These are phyloP conservation scores for Stenoptilia bipunctidactyla DNA, from an alignment of 2,888 invertebrate genomes.

Conservation along the genomic window DNA sequence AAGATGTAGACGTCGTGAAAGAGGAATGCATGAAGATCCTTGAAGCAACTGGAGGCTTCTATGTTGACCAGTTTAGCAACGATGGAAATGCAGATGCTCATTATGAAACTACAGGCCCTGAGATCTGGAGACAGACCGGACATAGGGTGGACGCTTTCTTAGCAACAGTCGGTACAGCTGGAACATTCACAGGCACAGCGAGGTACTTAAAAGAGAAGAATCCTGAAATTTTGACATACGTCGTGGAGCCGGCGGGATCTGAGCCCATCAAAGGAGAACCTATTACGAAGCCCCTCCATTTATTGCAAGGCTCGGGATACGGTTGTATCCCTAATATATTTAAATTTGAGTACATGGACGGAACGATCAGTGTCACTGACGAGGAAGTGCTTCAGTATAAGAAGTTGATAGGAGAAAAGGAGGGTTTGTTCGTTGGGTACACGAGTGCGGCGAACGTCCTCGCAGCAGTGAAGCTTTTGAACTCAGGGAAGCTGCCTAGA, in stretches of 20 bases:
- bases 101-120: constrained; percentile 54
- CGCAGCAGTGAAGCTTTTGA: constrained; percentile 47
- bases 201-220: constrained; percentile 52
- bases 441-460: constrained; percentile 60
- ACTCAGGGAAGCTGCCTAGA: constrained; percentile 42
- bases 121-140: constrained; percentile 59
- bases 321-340: constrained; percentile 51
- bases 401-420: constrained; percentile 44
- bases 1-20: constrained; percentile 50
- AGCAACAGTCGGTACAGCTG: constrained; percentile 53
- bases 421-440: constrained; percentile 56
- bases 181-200: constrained; percentile 49
- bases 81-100: constrained; percentile 40
- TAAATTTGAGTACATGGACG: constrained; percentile 47
- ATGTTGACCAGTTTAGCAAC: constrained; percentile 54
- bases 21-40: constrained; percentile 36
- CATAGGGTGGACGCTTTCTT: constrained; percentile 51
- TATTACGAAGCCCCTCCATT: constrained; percentile 52
- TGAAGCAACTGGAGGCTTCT: constrained; percentile 42
- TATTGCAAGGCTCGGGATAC: constrained; percentile 58
- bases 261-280: constrained; percentile 49
- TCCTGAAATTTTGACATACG: constrained; percentile 37
- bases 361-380: constrained; percentile 44
- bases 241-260: constrained; percentile 52
- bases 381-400: constrained; percentile 46